These are phyloP conservation scores for Masnerella sp. DNA, from an alignment of 2,888 invertebrate species.

Conservation along the genomic window DNA sequence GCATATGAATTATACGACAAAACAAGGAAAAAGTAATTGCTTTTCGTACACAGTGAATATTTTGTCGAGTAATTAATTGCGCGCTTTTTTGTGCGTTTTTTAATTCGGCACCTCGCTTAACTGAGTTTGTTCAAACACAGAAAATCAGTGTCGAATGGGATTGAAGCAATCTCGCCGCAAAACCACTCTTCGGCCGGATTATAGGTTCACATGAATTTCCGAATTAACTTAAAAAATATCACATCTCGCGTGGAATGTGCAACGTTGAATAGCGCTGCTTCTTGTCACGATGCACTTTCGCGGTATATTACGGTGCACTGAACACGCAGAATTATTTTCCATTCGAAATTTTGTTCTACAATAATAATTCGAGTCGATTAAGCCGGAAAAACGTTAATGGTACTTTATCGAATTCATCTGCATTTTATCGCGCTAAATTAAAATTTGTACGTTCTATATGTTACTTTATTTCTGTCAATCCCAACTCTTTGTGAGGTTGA, in stretches of 20 bases:
- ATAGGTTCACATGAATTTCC: conserved; percentile 39
- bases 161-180: conserved; percentile 23
- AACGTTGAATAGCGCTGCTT: conserved; percentile 25
- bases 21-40: no score
- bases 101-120: conserved; percentile 10
- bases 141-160: conserved; percentile 11
- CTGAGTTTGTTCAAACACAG: background rate
- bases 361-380: conserved; percentile 44
- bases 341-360: conserved; percentile 39
- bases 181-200: conserved; percentile 29
- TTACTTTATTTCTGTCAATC: conserved; percentile 26
- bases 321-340: conserved; percentile 43
- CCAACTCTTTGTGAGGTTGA: conserved; percentile 8
- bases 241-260: conserved; percentile 31
- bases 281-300: conserved; percentile 40
- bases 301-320: conserved; percentile 37
- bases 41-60: no score
- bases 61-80: conserved; percentile 1
- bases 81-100: background rate
- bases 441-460: conserved; percentile 20
- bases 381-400: conserved; percentile 34
- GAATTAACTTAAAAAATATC: conserved; percentile 41
- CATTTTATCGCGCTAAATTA: conserved; percentile 33
- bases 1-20: no score
- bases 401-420: conserved; percentile 32